A percentile compares a stretch with the other conserved stretches of the same genome.
Evolutionary conservation across 2,113 vertebrate genomes (phyloP).

Genomic region (Macrotis lagotis): DNA sequence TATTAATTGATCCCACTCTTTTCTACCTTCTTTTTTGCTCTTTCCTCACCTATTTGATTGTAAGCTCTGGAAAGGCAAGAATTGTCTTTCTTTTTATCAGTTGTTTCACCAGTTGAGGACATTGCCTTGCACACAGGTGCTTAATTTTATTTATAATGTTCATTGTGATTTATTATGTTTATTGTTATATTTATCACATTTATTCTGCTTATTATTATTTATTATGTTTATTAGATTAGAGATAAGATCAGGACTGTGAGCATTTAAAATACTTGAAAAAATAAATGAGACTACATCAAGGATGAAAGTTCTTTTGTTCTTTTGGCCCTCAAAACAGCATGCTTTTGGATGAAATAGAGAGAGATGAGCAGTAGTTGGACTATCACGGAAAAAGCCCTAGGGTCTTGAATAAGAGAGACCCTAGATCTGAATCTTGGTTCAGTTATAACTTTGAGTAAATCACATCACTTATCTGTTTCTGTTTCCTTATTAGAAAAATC

Average conservation of each 20-base stretch:
- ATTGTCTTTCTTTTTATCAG: background rate
- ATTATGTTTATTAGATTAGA: background rate
- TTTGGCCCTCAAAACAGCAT: background rate
- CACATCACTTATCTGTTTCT: background rate
- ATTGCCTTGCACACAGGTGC: background rate
- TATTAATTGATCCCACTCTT: background rate
- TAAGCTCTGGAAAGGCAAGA: background rate
- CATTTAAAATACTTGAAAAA: background rate
- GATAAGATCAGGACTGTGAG: background rate
- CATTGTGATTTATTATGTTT: background rate
- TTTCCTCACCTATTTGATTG: background rate
- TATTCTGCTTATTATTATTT: background rate
- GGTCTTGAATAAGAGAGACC: background rate
- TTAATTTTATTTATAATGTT: background rate
- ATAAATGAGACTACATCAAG: background rate
- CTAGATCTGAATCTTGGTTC: background rate
- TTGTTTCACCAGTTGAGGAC: background rate
- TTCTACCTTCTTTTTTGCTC: background rate
- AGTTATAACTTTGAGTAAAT: background rate
- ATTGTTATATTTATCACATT: background rate
- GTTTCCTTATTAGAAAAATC: background rate
- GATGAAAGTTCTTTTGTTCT: background rate
- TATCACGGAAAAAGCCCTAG: background rate
- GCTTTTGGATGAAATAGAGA: background rate
- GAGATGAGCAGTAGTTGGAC: background rate